These are phyloP conservation scores for Drosophila seclusa DNA, from an alignment of 2,888 invertebrate genomes.

Conservation along the genomic window DNA sequence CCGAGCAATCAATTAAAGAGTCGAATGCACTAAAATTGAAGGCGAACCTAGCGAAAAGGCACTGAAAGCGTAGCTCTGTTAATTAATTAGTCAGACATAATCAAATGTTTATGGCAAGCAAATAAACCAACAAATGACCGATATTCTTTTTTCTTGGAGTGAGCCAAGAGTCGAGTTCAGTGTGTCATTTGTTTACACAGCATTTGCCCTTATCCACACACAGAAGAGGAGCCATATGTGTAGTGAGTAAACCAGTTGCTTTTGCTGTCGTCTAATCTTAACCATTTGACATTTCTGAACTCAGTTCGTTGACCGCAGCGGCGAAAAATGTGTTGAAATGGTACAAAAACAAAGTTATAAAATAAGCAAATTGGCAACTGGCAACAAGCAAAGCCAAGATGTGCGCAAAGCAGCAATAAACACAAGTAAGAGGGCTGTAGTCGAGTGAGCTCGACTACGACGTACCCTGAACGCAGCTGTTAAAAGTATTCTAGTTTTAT, in stretches of 20 bases:
- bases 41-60: neutral
- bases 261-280: conserved; percentile 31
- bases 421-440: neutral
- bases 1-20: conserved; percentile 46
- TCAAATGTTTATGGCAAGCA: conserved; percentile 45
- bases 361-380: conserved; percentile 44
- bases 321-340: conserved; percentile 49
- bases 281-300: conserved; percentile 16
- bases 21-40: conserved; percentile 30
- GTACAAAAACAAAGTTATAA: conserved; percentile 73
- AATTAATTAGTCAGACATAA: conserved; percentile 54
- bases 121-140: conserved; percentile 24
- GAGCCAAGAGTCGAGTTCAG: neutral
- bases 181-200: conserved; percentile 26
- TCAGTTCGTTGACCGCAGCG: conserved; percentile 60
- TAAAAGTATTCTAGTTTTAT: too few species aligned
- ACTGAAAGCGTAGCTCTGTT: conserved; percentile 13
- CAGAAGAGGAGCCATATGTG: conserved; percentile 26
- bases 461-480: too few species aligned
- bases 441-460: too few species aligned
- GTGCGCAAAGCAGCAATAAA: conserved; percentile 20
- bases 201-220: conserved; percentile 1
- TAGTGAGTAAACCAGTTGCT: conserved; percentile 47
- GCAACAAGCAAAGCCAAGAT: conserved; percentile 37
- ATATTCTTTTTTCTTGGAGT: neutral